These are phyloP conservation scores for Ceratina australensis DNA, from an alignment of 1,140 invertebrate genomes.

Conservation along the genomic window DNA sequence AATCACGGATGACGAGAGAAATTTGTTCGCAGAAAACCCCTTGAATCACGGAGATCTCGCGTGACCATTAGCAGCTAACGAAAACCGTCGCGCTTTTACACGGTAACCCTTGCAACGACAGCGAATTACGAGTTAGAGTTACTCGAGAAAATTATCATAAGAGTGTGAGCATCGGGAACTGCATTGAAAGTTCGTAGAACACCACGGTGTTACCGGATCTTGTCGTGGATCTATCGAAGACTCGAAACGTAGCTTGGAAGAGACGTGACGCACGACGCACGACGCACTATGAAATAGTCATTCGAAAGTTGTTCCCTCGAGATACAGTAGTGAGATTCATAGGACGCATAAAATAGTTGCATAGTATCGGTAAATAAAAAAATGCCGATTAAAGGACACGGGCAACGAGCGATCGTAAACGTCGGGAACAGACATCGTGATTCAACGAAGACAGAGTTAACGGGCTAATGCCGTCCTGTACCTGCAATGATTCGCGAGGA, in stretches of 20 bases:
- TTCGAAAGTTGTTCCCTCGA: background rate
- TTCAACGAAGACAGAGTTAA: conserved; percentile 49
- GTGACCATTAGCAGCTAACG: background rate
- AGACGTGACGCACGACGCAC: background rate
- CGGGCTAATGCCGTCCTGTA: conserved; percentile 58
- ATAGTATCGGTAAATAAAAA: conserved; percentile 14
- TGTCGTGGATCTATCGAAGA: too few species aligned
- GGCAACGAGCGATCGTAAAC: conserved; percentile 37
- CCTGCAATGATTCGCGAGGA: conserved; percentile 68
- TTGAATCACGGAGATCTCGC: background rate
- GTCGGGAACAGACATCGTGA: conserved; percentile 17
- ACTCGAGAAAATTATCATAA: background rate
- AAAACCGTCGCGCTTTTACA: background rate
- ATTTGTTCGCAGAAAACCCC: conserved; percentile 47
- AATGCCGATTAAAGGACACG: conserved; percentile 38
- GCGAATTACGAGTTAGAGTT: conserved; percentile 2
- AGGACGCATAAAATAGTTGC: background rate
- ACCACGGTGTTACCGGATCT: too few species aligned
- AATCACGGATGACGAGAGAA: conserved; percentile 14
- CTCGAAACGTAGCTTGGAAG: too few species aligned
- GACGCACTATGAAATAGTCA: background rate
- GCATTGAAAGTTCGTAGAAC: too few species aligned
- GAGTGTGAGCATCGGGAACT: background rate
- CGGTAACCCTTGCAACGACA: background rate
- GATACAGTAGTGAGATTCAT: background rate